Conservation (phyloP, 1,140 invertebrate species). For the Limonius californicus region DNA sequence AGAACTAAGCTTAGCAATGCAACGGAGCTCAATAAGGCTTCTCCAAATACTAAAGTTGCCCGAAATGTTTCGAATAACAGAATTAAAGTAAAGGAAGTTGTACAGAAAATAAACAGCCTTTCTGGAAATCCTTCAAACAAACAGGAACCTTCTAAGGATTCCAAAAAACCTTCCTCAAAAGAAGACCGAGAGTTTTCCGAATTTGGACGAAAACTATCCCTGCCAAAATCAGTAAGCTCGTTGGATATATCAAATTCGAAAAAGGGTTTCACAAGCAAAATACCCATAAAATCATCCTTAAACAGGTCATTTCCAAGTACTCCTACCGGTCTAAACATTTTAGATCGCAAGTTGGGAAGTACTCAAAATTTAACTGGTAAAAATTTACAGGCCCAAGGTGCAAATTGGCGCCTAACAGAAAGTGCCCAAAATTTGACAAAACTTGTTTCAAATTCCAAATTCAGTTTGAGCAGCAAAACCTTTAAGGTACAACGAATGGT, state of each 20-base stretch:
- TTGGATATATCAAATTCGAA: conserved; percentile 1
- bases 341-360: conserved; percentile 37
- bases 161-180: no score
- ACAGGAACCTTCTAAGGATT: no score
- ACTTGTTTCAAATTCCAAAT: neutral
- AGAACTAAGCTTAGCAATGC: neutral
- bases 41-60: no score
- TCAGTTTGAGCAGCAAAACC: neutral
- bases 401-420: neutral
- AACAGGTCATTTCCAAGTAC: conserved; percentile 40
- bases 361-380: neutral
- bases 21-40: no score
- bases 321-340: conserved; percentile 42
- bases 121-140: conserved; percentile 12
- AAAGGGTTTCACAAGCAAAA: conserved; percentile 25
- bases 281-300: conserved; percentile 40
- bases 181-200: neutral
- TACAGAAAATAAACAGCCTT: conserved; percentile 33
- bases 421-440: neutral
- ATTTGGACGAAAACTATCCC: conserved; percentile 1
- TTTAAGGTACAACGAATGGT: neutral
- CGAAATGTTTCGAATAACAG: neutral
- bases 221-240: conserved; percentile 17
- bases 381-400: neutral
- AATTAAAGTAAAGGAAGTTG: conserved; percentile 35